phyloP scores from a whole-genome alignment of 2,113 vertebrate species.

The Gnathonemus echidnorhynchus region DNA sequence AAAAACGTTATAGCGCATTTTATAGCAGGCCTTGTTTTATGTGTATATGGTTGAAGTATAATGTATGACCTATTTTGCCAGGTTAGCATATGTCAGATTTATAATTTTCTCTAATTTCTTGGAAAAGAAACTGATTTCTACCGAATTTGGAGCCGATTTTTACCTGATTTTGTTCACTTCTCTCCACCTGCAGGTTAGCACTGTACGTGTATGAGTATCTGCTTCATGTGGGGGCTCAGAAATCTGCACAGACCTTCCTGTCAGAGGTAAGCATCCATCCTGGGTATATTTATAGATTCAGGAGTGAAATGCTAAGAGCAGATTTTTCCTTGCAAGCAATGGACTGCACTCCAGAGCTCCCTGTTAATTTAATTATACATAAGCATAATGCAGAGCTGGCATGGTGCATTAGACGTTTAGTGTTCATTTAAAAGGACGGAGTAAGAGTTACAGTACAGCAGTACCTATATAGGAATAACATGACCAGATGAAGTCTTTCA shows the following conservation, averaged over 20 bases:
- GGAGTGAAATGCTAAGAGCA: neutral
- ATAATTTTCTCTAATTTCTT: neutral
- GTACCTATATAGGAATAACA: neutral
- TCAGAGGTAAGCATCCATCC: constrained; percentile 80
- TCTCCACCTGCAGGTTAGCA: constrained; percentile 73
- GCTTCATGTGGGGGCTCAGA: constrained; percentile 63
- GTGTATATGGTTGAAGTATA: neutral
- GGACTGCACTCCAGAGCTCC: neutral
- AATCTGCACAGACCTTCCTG: neutral
- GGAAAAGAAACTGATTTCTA: neutral
- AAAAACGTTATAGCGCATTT: neutral
- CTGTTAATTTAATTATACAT: constrained; percentile 22
- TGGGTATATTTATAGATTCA: constrained; percentile 23
- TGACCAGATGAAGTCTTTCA: neutral
- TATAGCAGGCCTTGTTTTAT: neutral
- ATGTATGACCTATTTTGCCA: neutral
- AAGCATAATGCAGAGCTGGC: constrained; percentile 19
- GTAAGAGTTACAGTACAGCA: constrained; percentile 19
- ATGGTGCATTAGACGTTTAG: constrained; percentile 16
- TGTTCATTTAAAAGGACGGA: constrained; percentile 39
- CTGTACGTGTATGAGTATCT: constrained; percentile 98
- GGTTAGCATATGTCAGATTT: neutral
- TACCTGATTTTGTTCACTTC: constrained; percentile 15
- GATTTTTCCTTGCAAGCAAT: neutral
- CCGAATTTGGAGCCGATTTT: neutral